Evolutionary conservation across 2,888 invertebrate genomes (phyloP), one percentile per base, ranked within the genome.

Genomic region (Chloroclysta siterata): DNA sequence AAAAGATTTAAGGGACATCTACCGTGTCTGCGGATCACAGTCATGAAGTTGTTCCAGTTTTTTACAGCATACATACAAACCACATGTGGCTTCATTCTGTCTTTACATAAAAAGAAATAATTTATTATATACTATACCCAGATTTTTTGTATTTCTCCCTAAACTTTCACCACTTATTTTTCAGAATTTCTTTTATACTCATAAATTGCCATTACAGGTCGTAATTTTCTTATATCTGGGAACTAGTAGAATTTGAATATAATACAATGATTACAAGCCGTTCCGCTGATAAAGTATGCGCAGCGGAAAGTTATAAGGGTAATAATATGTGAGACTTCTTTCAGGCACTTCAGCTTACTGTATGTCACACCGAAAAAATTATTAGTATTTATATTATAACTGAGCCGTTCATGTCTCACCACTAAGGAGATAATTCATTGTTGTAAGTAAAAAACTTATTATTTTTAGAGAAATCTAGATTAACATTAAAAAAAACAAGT

Each of bases 321-420:
- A 72, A 78, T 78, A 79, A 69, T 68, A 79, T 79, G 78, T 79
- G 74, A 73, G 72, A 73, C 72, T 73, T 73, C 74, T 78, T 75
- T 70, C 74, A 56, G 48, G 48, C 48, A 72, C 66, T 68, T 67
- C 60, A 15, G 13, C 36, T 11, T 60, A 17, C 57, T 50, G 56
- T 29, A 11, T 55, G 29, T 78, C 53, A 79, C 75, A 80, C 79
- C 74, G 73, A 57, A 33, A 46, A 11, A 39, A 11, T 8, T 1
- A 33, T 5, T 33, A 33, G n/a, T n/a, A n/a, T n/a, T n/a, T n/a
- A n/a, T n/a, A n/a, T n/a, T n/a, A n/a, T n/a, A n/a, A n/a, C n/a
- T n/a, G n/a, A n/a, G n/a, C n/a, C n/a, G n/a, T n/a, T n/a, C n/a
- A n/a, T n/a, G n/a, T n/a, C n/a, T n/a, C n/a, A n/a, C n/a, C n/a